Evolutionary conservation across 2,797 vertebrate species (phyloP).

Genomic region (Alectoris magna): DNA sequence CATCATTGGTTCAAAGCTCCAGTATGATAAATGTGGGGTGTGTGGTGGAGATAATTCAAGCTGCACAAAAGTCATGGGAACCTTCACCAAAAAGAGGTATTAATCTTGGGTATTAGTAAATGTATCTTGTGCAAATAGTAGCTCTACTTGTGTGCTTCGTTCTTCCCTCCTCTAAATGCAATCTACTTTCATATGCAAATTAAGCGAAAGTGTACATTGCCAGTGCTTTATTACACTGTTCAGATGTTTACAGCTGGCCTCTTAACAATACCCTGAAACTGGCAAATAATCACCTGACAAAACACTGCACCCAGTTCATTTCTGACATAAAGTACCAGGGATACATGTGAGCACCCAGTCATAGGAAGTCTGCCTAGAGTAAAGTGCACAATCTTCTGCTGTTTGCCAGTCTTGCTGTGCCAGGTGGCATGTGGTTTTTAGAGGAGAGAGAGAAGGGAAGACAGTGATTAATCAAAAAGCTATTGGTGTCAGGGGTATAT

Average conservation of each 20-base stretch:
- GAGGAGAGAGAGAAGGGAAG: not conserved
- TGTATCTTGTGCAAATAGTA: not conserved
- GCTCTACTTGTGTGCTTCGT: not conserved
- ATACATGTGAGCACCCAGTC: not conserved
- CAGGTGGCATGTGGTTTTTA: not conserved
- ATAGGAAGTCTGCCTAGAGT: not conserved
- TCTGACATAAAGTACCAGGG: not conserved
- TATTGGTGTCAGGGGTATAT: not conserved
- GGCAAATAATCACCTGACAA: not conserved
- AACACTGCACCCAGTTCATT: not conserved
- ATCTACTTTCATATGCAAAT: not conserved
- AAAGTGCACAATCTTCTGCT: not conserved
- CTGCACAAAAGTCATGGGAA: slow-evolving; percentile 91
- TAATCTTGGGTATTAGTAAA: not conserved
- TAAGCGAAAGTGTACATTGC: not conserved
- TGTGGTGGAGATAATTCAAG: slow-evolving; percentile 95
- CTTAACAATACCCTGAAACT: not conserved
- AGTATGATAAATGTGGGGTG: slow-evolving; percentile 94
- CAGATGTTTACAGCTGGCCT: not conserved
- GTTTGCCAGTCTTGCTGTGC: not conserved
- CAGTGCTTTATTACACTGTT: not conserved
- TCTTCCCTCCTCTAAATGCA: not conserved
- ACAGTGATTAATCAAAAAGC: not conserved
- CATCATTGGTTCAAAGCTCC: slow-evolving; percentile 96
- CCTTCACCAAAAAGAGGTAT: slow-evolving; percentile 96